phyloP scores from a whole-genome alignment of 2,797 vertebrate species.

The Tauraco hartlaubi region DNA sequence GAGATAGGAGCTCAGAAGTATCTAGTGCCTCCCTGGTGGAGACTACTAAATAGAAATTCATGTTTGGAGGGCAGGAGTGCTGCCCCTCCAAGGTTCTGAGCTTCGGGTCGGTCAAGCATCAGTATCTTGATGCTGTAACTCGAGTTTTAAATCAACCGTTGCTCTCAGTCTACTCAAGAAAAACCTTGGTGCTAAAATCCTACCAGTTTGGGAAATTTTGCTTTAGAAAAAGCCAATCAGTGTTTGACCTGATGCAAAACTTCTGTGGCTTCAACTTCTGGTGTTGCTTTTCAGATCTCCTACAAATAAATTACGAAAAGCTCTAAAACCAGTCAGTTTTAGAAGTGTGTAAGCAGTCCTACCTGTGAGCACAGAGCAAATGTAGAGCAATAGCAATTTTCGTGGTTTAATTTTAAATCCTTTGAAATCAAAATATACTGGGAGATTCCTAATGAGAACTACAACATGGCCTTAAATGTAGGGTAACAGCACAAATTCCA shows the following conservation, averaged over 20 bases:
- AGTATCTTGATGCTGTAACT: not conserved
- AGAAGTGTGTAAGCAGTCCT: not conserved
- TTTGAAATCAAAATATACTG: not conserved
- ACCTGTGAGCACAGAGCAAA: not conserved
- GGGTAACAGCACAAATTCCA: not conserved
- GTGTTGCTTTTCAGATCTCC: not conserved
- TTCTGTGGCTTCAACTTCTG: not conserved
- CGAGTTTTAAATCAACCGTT: not conserved
- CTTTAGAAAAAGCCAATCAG: not conserved
- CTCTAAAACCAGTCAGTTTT: not conserved
- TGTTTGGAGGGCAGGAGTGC: not conserved
- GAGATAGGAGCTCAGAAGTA: not conserved
- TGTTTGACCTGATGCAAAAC: not conserved
- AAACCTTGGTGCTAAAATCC: not conserved
- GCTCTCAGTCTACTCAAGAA: not conserved
- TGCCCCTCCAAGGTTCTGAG: not conserved
- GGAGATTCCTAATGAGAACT: not conserved
- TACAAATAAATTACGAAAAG: not conserved
- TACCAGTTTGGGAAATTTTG: not conserved
- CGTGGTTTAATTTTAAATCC: not conserved
- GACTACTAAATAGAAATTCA: not conserved
- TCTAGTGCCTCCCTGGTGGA: not conserved
- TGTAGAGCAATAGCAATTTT: not conserved
- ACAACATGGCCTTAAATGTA: not conserved
- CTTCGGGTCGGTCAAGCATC: rapidly evolving